Percentiles rank a stretch among this genome's conserved stretches.
Evolutionary conservation across 1,140 invertebrate species (phyloP).

Genomic region (Scaptodrosophila lebanonensis): DNA sequence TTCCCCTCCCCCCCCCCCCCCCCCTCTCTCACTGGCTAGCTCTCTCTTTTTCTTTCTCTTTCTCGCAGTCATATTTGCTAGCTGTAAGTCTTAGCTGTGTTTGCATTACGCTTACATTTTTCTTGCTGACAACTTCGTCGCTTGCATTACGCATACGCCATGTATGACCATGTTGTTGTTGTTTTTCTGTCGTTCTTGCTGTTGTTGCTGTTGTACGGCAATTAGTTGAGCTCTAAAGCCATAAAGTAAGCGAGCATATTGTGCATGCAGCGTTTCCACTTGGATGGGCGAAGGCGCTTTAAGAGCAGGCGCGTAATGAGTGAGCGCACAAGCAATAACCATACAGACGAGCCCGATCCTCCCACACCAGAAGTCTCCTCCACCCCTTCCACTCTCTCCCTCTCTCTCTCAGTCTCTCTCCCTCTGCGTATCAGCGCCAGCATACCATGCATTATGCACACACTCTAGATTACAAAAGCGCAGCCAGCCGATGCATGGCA

Average conservation of each 20-base stretch:
- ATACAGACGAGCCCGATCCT: no score
- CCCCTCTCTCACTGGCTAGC: not conserved
- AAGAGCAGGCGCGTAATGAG: no score
- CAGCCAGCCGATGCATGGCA: constrained; percentile 11
- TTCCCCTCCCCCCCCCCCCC: not conserved
- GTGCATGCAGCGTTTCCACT: no score
- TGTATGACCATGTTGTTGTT: not conserved
- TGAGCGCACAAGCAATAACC: no score
- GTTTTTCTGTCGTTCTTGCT: constrained; percentile 8
- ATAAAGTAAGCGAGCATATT: constrained; percentile 30
- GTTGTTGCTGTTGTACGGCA: constrained; percentile 29
- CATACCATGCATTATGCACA: no score
- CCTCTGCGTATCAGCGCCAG: no score
- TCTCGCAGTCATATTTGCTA: constrained; percentile 24
- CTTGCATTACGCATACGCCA: constrained; percentile 14
- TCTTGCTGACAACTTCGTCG: no score
- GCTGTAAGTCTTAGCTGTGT: constrained; percentile 65
- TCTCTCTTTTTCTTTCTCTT: constrained; percentile 2
- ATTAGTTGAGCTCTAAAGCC: constrained; percentile 62
- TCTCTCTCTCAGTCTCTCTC: no score
- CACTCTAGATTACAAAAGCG: constrained; percentile 38
- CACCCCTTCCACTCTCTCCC: no score
- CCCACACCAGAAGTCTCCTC: no score
- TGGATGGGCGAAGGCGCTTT: no score
- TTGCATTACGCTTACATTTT: constrained; percentile 52